Evolutionary conservation across 2,797 vertebrate species (phyloP), one percentile per base, ranked within the genome.

Genomic region (Pygocentrus nattereri): DNA sequence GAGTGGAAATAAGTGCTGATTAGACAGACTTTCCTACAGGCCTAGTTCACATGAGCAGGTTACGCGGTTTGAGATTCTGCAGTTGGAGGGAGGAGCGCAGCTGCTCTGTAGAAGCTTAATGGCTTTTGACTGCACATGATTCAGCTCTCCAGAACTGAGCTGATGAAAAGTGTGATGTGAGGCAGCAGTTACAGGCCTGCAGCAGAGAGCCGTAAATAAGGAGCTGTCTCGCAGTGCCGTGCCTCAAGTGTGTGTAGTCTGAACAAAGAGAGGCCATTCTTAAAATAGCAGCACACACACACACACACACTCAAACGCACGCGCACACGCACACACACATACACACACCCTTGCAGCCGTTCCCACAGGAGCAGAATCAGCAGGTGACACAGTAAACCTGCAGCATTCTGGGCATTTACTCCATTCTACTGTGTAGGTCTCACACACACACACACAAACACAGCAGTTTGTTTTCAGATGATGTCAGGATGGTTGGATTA

Each of bases 391-490:
- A 38, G 19, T 74, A 21, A 38, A 65, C 30, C 62, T 58, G 30
- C 52, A 41, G 72, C 31, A 34, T 38, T 74, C 27, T 23, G 12
- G 18, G 8, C 56, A 65, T 38, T 38, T n/a, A 12, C 56, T 25
- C n/a, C 56, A 25, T 58, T 58, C 21, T 56, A 58, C 56, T 2
- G 56, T 23, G 21, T 11, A 23, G n/a, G n/a, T 58, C 56, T 58
- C 6, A 58, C 38, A 58, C 31, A 59, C 52, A 59, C 71, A 73
- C 71, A 73, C 71, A 73, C 50, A n/a, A n/a, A n/a, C n/a, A 73
- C 25, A 58, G 50, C 7, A 41, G 41, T 44, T 44, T 44, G 41
- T 44, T 44, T 44, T 44, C 8, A 44, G 41, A 44, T 41, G 4
- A 7, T 44, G 4, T 4, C 8, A 44, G 41, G 8, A 44, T 34